Evolutionary conservation across 2,113 vertebrate species (phyloP), one percentile per base, ranked within the genome.

Genomic region (Podilymbus podiceps): DNA sequence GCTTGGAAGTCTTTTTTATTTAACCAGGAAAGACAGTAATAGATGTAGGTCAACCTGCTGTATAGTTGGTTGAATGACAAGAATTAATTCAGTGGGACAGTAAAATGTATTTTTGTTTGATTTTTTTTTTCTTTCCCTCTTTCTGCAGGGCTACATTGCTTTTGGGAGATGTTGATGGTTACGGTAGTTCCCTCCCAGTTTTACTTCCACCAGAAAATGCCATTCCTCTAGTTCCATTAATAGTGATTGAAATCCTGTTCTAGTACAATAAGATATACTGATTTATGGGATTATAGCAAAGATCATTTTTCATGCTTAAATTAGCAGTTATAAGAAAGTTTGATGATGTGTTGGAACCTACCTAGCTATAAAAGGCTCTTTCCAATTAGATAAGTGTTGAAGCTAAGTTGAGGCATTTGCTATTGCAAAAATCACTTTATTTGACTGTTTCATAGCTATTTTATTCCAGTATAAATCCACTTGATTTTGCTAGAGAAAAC

Each of bases 231-330:
- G 21, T 67, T 71, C 59, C 25, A 17, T 33, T 75, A 19, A 12
- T 25, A 88, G 23, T 9, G 62, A 52, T 52, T 76, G 30, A 35
- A 81, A 11, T 35, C 44, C 60, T 95, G 33, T 9, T 90, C 78
- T 28, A 25, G 25, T 21, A 31, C 49, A 33, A 28, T 56, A 31
- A 69, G 31, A 71, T 50, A 30, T 3, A 62, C 35, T 77, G 79
- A 96, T 97, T 95, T 78, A 95, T 89, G 71, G 71, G 80, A 86
- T 75, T 85, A 18, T 66, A 93, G 79, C 53, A 77, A 68, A 79
- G 58, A 47, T 69, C 19, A 46, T 92, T 92, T 84, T 38, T 93
- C 94, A 79, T 88, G 84, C 80, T 92, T 58, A 77, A 7, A 69
- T 15, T 38, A 86, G 72, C 72, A 69, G 47, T 84, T 90, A 88